Percentiles rank a stretch among this genome's conserved stretches.
phyloP scores from a whole-genome alignment of 2,888 invertebrate genomes.

The Netelia virgata region DNA sequence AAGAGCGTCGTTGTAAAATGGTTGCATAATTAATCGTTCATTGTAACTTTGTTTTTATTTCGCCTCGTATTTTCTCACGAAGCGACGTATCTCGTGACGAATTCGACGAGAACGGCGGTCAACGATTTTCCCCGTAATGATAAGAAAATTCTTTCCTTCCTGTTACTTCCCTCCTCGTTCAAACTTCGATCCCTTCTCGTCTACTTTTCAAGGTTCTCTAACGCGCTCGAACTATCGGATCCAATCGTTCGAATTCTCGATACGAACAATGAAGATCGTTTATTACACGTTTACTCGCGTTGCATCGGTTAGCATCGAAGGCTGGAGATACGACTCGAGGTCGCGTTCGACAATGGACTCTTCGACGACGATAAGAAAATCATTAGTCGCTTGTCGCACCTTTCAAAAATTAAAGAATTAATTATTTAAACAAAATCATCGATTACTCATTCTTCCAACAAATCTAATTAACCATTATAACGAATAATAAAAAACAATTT shows the following conservation, averaged over 20 bases:
- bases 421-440: not conserved
- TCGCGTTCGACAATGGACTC: slow-evolving; percentile 24
- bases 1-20: not conserved
- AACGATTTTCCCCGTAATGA: not conserved
- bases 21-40: slow-evolving; percentile 34
- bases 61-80: not conserved
- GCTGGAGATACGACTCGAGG: slow-evolving; percentile 25
- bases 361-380: not conserved
- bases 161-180: not conserved
- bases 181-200: not conserved
- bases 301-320: not conserved
- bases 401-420: not conserved
- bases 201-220: slow-evolving; percentile 44
- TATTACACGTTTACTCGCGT: slow-evolving; percentile 40
- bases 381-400: slow-evolving; percentile 1
- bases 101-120: not conserved
- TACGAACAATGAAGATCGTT: slow-evolving; percentile 59
- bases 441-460: not conserved
- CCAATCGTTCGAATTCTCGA: slow-evolving; percentile 56
- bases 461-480: no score
- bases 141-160: slow-evolving; percentile 15
- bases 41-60: not conserved
- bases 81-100: not conserved
- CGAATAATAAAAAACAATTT: not conserved
- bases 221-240: slow-evolving; percentile 33